Conservation (phyloP, 2,888 invertebrate genomes). For the Parochlus steinenii region DNA sequence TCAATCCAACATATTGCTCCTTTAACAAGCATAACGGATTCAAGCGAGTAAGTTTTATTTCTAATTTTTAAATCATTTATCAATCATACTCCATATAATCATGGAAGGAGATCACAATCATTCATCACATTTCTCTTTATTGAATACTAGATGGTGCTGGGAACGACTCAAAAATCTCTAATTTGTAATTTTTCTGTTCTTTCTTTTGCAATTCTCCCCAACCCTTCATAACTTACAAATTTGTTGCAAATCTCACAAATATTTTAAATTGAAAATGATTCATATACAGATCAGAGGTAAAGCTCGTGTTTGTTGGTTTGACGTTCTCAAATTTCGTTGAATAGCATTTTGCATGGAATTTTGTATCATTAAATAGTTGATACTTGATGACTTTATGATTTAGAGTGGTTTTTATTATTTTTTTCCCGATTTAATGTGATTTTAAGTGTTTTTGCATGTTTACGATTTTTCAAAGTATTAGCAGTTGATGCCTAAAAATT, state of each 20-base stretch:
- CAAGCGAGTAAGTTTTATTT: constrained; percentile 41
- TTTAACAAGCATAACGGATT: constrained; percentile 44
- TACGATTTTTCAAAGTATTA: neutral
- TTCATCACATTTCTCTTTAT: constrained; percentile 1
- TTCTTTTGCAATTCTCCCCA: constrained; percentile 16
- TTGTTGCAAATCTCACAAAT: neutral
- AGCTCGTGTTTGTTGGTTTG: neutral
- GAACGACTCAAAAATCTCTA: constrained; percentile 31
- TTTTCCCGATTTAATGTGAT: neutral
- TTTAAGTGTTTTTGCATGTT: neutral
- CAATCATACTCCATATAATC: constrained; percentile 6
- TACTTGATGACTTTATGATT: too few relatives aligned
- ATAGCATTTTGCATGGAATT: constrained; percentile 1
- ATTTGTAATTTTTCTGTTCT: constrained; percentile 19
- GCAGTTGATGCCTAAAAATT: neutral
- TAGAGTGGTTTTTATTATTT: neutral
- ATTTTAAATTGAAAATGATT: neutral
- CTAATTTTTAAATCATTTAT: neutral
- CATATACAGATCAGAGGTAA: neutral
- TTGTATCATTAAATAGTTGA: too few relatives aligned
- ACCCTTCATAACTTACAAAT: neutral
- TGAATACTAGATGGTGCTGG: constrained; percentile 25
- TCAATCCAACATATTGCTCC: constrained; percentile 39
- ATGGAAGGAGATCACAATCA: constrained; percentile 1
- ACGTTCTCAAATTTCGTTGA: neutral